Percentiles rank a stretch among this genome's conserved stretches.
Conservation (phyloP, 1,140 invertebrate genomes). For the Hylaeus anthracinus region DNA sequence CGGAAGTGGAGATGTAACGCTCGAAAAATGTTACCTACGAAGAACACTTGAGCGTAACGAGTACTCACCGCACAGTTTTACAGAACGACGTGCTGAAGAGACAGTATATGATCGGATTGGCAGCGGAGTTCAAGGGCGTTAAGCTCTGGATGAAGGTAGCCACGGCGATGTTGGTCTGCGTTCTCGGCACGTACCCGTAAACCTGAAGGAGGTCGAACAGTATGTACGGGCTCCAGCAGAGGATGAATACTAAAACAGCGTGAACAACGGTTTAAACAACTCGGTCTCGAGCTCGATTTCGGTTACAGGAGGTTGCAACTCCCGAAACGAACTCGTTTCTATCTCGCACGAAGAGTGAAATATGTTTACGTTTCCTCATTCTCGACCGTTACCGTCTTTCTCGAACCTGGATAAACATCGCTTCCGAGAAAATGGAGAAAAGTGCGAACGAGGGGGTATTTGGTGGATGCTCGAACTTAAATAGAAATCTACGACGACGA, state of each 20-base stretch:
- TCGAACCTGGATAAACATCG: not conserved
- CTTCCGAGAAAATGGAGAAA: not conserved
- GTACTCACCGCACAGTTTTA: slow-evolving; percentile 89
- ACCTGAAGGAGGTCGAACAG: slow-evolving; percentile 96
- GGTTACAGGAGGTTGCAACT: not conserved
- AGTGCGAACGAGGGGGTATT: not conserved
- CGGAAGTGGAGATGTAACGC: too few species aligned
- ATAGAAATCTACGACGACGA: not conserved
- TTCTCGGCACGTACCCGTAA: slow-evolving; percentile 90
- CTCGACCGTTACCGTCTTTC: not conserved
- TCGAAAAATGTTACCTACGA: too few species aligned
- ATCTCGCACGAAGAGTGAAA: too few species aligned
- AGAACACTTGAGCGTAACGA: not conserved
- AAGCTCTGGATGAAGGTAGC: slow-evolving; percentile 96
- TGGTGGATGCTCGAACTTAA: not conserved
- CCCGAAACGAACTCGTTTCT: too few species aligned
- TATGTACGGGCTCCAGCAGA: slow-evolving; percentile 98
- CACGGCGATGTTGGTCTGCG: slow-evolving; percentile 90
- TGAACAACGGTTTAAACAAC: slow-evolving; percentile 3
- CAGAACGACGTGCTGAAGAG: slow-evolving; percentile 95
- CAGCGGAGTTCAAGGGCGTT: slow-evolving; percentile 95
- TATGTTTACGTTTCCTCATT: not conserved
- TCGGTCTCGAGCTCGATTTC: not conserved
- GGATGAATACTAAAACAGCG: slow-evolving; percentile 90
- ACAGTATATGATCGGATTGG: slow-evolving; percentile 97